Conservation (phyloP, 2,113 vertebrate genomes). For the Calyptomena viridis region DNA sequence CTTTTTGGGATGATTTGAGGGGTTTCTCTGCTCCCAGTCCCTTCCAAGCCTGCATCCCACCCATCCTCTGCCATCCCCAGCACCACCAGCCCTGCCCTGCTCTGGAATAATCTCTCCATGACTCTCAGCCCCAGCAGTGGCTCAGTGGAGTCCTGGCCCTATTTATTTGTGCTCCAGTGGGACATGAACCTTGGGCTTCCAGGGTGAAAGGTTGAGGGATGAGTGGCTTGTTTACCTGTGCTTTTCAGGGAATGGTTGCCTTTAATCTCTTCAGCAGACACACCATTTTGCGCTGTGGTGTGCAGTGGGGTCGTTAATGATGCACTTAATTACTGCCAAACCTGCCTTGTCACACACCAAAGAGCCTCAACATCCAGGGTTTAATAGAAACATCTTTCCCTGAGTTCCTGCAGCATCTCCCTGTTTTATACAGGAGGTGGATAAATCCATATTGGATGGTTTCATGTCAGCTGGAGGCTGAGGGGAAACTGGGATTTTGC, state of each 20-base stretch:
- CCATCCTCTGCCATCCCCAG: not conserved
- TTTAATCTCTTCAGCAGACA: conserved; percentile 45
- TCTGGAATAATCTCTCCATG: not conserved
- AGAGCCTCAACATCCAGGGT: not conserved
- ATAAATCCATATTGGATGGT: rapidly evolving
- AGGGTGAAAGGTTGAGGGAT: conserved; percentile 31
- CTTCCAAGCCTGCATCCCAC: not conserved
- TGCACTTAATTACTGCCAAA: conserved; percentile 18
- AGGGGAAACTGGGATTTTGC: not conserved
- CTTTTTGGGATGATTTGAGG: not conserved
- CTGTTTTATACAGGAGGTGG: not conserved
- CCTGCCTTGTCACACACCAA: not conserved
- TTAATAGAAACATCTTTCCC: not conserved
- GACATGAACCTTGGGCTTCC: not conserved
- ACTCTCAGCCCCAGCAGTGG: not conserved
- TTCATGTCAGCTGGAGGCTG: not conserved
- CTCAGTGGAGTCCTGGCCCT: not conserved
- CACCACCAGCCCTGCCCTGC: rapidly evolving
- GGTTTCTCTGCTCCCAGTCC: not conserved
- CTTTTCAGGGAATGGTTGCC: conserved; percentile 2
- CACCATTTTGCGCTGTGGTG: not conserved
- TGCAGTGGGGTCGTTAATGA: not conserved
- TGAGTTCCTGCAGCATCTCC: rapidly evolving
- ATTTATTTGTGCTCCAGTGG: not conserved
- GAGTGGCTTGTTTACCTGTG: conserved; percentile 43